Evolutionary conservation across 2,888 invertebrate genomes (phyloP).

Genomic region (Dicyrtoma fusca): DNA sequence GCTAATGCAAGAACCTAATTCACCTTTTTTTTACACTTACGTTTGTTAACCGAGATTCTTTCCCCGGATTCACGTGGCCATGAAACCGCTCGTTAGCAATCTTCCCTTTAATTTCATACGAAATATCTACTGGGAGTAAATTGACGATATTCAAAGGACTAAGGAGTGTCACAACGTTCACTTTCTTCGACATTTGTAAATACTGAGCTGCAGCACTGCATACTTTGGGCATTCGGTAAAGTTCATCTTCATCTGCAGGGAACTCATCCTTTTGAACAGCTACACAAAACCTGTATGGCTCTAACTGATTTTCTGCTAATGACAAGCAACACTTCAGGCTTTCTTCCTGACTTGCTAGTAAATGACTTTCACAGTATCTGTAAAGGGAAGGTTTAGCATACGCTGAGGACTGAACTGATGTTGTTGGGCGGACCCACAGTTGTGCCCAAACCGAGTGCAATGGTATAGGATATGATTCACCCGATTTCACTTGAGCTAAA

Average conservation of each 20-base stretch:
- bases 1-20: too few relatives aligned
- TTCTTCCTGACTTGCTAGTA: slow-evolving; percentile 46
- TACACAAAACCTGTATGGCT: slow-evolving; percentile 71
- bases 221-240: slow-evolving; percentile 38
- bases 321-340: slow-evolving; percentile 47
- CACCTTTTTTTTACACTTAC: slow-evolving; percentile 58
- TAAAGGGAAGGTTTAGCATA: slow-evolving; percentile 37
- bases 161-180: slow-evolving; percentile 81
- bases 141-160: slow-evolving; percentile 84
- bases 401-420: slow-evolving; percentile 2
- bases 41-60: slow-evolving; percentile 59
- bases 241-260: slow-evolving; percentile 65
- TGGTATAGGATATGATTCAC: slow-evolving; percentile 73
- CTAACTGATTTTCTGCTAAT: slow-evolving; percentile 44
- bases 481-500: slow-evolving; percentile 61
- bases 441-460: slow-evolving; percentile 73
- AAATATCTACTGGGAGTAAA: slow-evolving; percentile 81
- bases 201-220: slow-evolving; percentile 42
- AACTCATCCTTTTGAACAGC: slow-evolving; percentile 79
- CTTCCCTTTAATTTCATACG: slow-evolving; percentile 64
- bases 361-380: slow-evolving; percentile 49
- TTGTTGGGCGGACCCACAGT: slow-evolving; percentile 73
- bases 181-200: slow-evolving; percentile 67
- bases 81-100: slow-evolving; percentile 33
- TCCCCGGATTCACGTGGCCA: slow-evolving; percentile 61